Evolutionary conservation across 2,113 vertebrate species (phyloP).

Genomic region (Reinhardtius hippoglossoides): DNA sequence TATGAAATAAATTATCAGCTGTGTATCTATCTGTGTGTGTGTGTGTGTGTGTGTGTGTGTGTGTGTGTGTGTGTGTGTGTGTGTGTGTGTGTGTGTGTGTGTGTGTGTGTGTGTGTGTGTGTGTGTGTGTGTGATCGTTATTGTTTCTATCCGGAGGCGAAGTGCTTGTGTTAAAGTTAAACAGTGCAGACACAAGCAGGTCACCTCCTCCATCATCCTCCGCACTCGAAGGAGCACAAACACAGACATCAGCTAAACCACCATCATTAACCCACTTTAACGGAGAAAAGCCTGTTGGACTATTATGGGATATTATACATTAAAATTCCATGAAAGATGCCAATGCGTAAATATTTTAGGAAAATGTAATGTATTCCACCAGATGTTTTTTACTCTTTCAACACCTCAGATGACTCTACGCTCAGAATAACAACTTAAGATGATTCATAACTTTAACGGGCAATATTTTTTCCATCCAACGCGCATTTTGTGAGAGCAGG

Average conservation of each 20-base stretch:
- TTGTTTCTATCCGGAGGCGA: conserved; percentile 35
- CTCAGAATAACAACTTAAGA: too few relatives aligned
- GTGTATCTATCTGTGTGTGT: not conserved
- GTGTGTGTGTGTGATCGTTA: not conserved
- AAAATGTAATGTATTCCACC: too few relatives aligned
- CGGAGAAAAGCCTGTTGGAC: conserved; percentile 5
- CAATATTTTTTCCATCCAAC: too few relatives aligned
- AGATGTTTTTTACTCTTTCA: too few relatives aligned
- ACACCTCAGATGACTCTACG: too few relatives aligned
- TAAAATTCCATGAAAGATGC: too few relatives aligned
- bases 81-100: not conserved
- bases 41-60: not conserved
- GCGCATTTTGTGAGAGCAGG: too few relatives aligned
- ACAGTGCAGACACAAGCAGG: conserved; percentile 60
- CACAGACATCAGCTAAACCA: conserved; percentile 61
- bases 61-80: not conserved
- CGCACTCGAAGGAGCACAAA: conserved; percentile 25
- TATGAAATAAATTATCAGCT: conserved; percentile 13
- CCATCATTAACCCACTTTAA: conserved; percentile 14
- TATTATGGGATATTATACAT: not conserved
- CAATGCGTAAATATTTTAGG: too few relatives aligned
- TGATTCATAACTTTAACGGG: too few relatives aligned
- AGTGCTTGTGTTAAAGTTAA: conserved; percentile 67
- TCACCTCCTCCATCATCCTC: conserved; percentile 65
- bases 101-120: not conserved